phyloP scores from a whole-genome alignment of 1,140 invertebrate species.

The Pogonomyrmex californicus region DNA sequence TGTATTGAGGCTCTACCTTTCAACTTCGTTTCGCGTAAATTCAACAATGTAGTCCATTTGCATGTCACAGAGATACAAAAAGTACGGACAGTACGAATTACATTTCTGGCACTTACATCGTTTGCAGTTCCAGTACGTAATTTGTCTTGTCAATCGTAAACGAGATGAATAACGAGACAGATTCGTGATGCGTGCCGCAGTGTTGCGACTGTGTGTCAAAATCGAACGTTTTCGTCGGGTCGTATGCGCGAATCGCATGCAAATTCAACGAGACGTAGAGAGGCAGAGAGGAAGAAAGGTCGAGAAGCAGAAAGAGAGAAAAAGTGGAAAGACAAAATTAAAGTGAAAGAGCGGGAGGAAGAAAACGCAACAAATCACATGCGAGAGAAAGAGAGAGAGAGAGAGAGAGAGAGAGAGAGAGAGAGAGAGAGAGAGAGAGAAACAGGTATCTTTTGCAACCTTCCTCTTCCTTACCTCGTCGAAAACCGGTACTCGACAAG shows the following conservation, averaged over 20 bases:
- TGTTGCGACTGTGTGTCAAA: constrained; percentile 51
- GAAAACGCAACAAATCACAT: neutral
- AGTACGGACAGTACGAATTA: neutral
- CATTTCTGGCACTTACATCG: constrained; percentile 22
- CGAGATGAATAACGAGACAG: constrained; percentile 50
- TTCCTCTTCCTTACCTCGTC: neutral
- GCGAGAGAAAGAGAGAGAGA: neutral
- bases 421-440: neutral
- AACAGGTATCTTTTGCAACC: neutral
- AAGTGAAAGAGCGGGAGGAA: neutral
- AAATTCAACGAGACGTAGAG: constrained; percentile 2
- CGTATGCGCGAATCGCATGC: constrained; percentile 28
- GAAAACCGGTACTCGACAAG: constrained; percentile 43
- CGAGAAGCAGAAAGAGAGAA: neutral
- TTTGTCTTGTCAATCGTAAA: constrained; percentile 58
- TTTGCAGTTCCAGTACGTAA: constrained; percentile 10
- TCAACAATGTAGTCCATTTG: constrained; percentile 5
- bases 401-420: constrained; percentile 1
- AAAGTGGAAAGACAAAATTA: constrained; percentile 2
- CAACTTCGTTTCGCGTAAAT: constrained; percentile 26
- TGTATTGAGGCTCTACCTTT: neutral
- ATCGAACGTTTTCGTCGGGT: constrained; percentile 34
- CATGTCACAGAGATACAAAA: neutral
- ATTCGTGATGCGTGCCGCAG: constrained; percentile 37
- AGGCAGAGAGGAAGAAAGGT: no score